Evolutionary conservation across 1,140 invertebrate genomes (phyloP).

Genomic region (Tetramorium simillimum): DNA sequence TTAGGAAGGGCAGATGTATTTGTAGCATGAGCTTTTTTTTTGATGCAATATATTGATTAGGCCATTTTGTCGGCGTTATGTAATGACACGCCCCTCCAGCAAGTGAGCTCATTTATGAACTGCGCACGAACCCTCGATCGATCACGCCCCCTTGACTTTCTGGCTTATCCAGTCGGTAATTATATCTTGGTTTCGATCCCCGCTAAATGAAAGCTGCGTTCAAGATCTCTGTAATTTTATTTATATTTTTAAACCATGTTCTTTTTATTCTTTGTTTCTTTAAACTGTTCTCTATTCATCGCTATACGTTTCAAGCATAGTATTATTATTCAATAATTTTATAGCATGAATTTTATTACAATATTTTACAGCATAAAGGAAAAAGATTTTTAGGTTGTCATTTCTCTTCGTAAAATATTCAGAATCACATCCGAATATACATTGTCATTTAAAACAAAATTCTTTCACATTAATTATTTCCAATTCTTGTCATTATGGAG

Average conservation of each 20-base stretch:
- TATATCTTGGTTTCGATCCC: not conserved
- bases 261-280: not conserved
- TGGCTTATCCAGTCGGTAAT: conserved; percentile 36
- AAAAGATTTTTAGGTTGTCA: not conserved
- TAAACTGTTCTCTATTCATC: not conserved
- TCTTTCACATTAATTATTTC: conserved; percentile 1
- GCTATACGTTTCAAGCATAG: not conserved
- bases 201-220: not conserved
- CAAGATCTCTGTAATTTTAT: not conserved
- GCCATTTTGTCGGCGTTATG: conserved; percentile 51
- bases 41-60: conserved; percentile 16
- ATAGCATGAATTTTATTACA: conserved; percentile 13
- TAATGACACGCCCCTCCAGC: conserved; percentile 25
- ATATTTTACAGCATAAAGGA: conserved; percentile 16
- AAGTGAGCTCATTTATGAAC: not conserved
- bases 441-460: not conserved
- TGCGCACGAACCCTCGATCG: conserved; percentile 9
- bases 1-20: not conserved
- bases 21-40: not conserved
- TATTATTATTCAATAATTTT: not conserved
- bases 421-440: not conserved
- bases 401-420: not conserved
- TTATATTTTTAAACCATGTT: not conserved
- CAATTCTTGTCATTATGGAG: not conserved
- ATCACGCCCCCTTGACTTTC: conserved; percentile 39